Evolutionary conservation across 1,140 invertebrate species (phyloP).

Genomic region (Drosophila tani): DNA sequence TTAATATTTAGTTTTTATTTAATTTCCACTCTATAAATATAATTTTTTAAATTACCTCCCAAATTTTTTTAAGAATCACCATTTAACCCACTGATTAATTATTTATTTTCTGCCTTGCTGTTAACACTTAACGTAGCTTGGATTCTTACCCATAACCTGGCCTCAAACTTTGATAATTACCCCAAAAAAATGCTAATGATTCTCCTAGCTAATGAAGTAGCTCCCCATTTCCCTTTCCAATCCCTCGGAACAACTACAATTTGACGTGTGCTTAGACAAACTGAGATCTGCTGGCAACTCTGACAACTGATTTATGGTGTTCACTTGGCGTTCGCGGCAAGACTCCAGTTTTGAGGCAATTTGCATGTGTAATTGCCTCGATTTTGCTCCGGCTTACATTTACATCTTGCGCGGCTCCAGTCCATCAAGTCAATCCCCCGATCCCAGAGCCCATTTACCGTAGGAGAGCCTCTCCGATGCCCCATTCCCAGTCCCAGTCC

Average conservation of each 20-base stretch:
- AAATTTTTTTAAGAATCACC: too few species aligned
- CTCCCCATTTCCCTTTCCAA: not conserved
- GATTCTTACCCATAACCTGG: not conserved
- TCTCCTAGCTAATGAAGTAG: constrained; percentile 28
- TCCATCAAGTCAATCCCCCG: constrained; percentile 13
- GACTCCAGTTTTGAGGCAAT: constrained; percentile 47
- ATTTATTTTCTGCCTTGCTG: not conserved
- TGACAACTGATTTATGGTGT: constrained; percentile 59
- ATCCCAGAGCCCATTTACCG: constrained; percentile 9
- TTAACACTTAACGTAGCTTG: too few species aligned
- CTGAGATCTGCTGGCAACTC: constrained; percentile 39
- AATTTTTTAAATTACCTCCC: not conserved
- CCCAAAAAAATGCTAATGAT: constrained; percentile 24
- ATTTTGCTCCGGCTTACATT: constrained; percentile 30
- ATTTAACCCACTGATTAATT: not conserved
- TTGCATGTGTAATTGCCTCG: constrained; percentile 63
- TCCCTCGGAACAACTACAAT: constrained; percentile 15
- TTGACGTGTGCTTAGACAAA: constrained; percentile 49
- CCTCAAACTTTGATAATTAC: constrained; percentile 20
- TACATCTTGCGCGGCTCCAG: constrained; percentile 35
- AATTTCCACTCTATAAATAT: too few species aligned
- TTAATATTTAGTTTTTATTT: too few species aligned
- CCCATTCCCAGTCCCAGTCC: constrained; percentile 5
- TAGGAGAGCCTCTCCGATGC: constrained; percentile 2
- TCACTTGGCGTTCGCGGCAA: constrained; percentile 25